Base-by-base conservation (phyloP, 2,888 invertebrate species). In the Spicauda simplicius region DNA sequence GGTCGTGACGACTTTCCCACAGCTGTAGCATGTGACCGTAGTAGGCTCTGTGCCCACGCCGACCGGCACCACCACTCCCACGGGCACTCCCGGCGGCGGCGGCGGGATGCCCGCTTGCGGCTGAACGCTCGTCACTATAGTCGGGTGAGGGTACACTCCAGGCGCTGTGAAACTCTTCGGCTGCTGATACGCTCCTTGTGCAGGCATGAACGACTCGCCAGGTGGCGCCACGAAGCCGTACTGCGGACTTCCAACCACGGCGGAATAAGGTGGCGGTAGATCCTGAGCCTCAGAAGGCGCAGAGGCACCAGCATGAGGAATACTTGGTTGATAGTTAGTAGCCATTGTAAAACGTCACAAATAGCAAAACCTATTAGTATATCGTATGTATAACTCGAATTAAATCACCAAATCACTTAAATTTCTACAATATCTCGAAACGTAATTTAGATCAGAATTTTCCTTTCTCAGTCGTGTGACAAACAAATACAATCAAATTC, bases 241-340 rank as follows among this genome's bases (percentile, higher is more conserved):
- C 69, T 87, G 89, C 20, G 87, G 84, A 74, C 88, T 91, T 7
- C 89, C 87, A 12, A 93, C 89, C 4, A 93, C 92, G 19, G 90
- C 82, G 1, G 92, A 88, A 74, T 93, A 93, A 3, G 93, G 92
- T 30, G 93, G 93, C 20, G 93, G 93, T 72, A 91, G 84, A 83
- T 93, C 93, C 71, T 87, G 87, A 55, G 87, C 81, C 52, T 85
- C 87, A 66, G 83, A 77, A 67, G 89, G 80, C 57, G 76, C 77
- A 11, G 65, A 59, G 20, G 64, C 58, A 0, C 25, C 53, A 69
- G 72, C 71, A 74, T 73, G 80, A 37, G 85, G 78, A 64, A 80
- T 84, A 76, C 81, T 74, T 20, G 45, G 56, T 63, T 45, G 59
- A 54, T 68, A 80, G 72, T 75, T 79, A 72, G 76, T 83, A 68